Evolutionary conservation across 2,888 invertebrate species (phyloP).

Genomic region (Hirtodrosophila alboralis): DNA sequence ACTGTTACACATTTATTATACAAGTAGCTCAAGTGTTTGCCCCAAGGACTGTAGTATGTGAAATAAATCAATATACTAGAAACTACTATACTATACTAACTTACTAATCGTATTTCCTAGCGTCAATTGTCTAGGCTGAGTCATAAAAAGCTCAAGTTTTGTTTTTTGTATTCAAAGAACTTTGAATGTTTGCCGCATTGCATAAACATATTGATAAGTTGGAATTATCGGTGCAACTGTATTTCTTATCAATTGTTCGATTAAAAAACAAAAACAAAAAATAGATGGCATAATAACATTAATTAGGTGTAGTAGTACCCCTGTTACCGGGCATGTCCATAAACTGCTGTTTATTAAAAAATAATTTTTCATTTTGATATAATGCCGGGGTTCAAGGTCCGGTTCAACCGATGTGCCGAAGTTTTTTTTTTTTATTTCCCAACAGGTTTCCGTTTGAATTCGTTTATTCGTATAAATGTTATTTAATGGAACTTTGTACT

Average conservation of each 20-base stretch:
- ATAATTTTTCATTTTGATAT: slow-evolving; percentile 40
- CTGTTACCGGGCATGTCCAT: slow-evolving; percentile 37
- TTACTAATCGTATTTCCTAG: too few species aligned
- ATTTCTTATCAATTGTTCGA: slow-evolving; percentile 52
- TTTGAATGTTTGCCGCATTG: slow-evolving; percentile 47
- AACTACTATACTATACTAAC: too few species aligned
- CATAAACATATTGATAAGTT: slow-evolving; percentile 53
- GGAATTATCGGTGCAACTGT: slow-evolving; percentile 54
- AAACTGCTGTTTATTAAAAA: slow-evolving; percentile 23
- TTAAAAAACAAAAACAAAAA: slow-evolving; percentile 41
- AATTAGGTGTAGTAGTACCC: slow-evolving; percentile 27
- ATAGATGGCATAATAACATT: slow-evolving; percentile 27
- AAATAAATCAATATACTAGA: too few species aligned
- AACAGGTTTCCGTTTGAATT: slow-evolving; percentile 51
- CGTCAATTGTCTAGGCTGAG: slow-evolving; percentile 37
- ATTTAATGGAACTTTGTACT: slow-evolving; percentile 59
- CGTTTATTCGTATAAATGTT: slow-evolving; percentile 34
- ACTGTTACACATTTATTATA: too few species aligned
- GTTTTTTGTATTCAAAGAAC: slow-evolving; percentile 11
- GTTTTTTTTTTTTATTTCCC: slow-evolving; percentile 7
- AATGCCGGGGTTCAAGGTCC: slow-evolving; percentile 48
- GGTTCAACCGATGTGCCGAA: slow-evolving; percentile 25
- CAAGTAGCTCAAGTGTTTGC: too few species aligned
- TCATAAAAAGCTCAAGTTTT: slow-evolving; percentile 40
- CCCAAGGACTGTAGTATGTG: too few species aligned